phyloP scores from a whole-genome alignment of 53 echinoderm and acorn worm genomes.

The Pentamera pediparva region DNA sequence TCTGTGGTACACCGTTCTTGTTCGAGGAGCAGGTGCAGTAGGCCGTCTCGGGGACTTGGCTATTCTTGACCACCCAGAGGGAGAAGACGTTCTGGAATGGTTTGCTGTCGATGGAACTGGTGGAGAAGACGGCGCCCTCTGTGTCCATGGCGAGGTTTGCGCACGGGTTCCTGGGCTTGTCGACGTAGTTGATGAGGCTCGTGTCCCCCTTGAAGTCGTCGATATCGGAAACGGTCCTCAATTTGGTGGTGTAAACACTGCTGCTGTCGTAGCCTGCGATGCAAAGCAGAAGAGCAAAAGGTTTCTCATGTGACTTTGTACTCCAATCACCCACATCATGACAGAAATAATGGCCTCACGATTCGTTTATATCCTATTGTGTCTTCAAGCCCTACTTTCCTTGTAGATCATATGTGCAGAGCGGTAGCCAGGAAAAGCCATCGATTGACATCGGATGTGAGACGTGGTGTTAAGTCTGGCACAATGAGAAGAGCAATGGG shows the following conservation, averaged over 20 bases:
- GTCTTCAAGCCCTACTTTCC: too few relatives aligned
- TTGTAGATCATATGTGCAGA: too few relatives aligned
- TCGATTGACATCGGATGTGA: too few relatives aligned
- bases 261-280: slow-evolving; percentile 59
- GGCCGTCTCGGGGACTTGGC: neutral
- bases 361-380: too few relatives aligned
- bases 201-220: slow-evolving; percentile 55
- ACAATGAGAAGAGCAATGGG: too few relatives aligned
- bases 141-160: slow-evolving; percentile 65
- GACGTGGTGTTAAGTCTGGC: too few relatives aligned
- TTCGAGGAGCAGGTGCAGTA: slow-evolving; percentile 3
- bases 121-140: slow-evolving; percentile 69
- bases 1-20: slow-evolving; percentile 4
- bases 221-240: slow-evolving; percentile 17
- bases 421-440: too few relatives aligned
- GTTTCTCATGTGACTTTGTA: too few relatives aligned
- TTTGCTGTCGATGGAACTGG: slow-evolving; percentile 49
- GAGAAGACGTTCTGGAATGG: slow-evolving; percentile 64
- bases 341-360: too few relatives aligned
- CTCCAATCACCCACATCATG: too few relatives aligned
- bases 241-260: slow-evolving; percentile 72
- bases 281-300: neutral
- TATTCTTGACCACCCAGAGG: slow-evolving; percentile 57
- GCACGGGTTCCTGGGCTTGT: slow-evolving; percentile 54
- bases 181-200: slow-evolving; percentile 47